Percentiles rank a stretch among this genome's conserved stretches.
phyloP scores from a whole-genome alignment of 2,888 invertebrate species.

The Pantelozetes paolii region DNA sequence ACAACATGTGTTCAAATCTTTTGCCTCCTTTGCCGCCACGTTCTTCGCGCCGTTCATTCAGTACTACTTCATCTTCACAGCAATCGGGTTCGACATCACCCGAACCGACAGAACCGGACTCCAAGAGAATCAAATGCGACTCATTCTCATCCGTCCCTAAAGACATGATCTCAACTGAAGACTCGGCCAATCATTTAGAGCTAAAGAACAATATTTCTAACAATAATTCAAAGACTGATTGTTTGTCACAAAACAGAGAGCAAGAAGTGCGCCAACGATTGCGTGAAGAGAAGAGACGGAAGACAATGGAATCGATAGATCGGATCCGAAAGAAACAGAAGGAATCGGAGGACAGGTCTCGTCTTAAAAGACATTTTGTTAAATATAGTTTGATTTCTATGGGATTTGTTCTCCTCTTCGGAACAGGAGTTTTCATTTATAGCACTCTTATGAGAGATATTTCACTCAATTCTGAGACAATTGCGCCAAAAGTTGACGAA shows the following conservation, averaged over 20 bases:
- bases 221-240: constrained; percentile 24
- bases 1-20: constrained; percentile 14
- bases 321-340: constrained; percentile 40
- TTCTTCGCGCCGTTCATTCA: constrained; percentile 13
- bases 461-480: constrained; percentile 27
- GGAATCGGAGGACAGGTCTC: constrained; percentile 41
- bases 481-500: constrained; percentile 30
- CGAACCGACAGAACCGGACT: constrained; percentile 17
- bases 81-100: constrained; percentile 34
- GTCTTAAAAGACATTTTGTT: constrained; percentile 21
- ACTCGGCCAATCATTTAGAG: constrained; percentile 22
- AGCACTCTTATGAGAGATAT: constrained; percentile 18
- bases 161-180: constrained; percentile 18
- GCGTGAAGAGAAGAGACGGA: constrained; percentile 37
- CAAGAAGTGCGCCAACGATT: constrained; percentile 8
- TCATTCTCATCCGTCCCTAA: constrained; percentile 11
- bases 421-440: constrained; percentile 31
- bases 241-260: constrained; percentile 6
- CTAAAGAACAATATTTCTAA: constrained; percentile 28
- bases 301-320: constrained; percentile 38
- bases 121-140: constrained; percentile 23
- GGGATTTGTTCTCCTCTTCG: constrained; percentile 28
- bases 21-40: constrained; percentile 12
- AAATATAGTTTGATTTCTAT: constrained; percentile 30
- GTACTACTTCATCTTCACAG: constrained; percentile 24